Evolutionary conservation across 2,797 vertebrate species (phyloP), one percentile per base, ranked within the genome.

Genomic region (Nyctibius grandis): DNA sequence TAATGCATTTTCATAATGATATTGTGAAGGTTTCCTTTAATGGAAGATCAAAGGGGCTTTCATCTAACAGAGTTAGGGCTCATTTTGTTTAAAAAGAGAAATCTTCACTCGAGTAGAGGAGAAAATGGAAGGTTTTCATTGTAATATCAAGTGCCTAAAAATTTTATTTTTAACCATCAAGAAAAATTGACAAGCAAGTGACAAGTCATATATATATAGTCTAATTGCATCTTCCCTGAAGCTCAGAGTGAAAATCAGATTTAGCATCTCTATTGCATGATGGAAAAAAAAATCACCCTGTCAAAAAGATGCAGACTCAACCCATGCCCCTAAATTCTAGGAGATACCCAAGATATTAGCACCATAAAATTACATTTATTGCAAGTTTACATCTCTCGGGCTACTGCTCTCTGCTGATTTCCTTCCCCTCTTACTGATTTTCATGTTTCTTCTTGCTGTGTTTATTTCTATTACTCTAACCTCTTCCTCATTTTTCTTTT

Each of bases 1-100:
- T 89, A 95, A 92, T 82, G 85, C 68, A 75, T 97, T 94, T 96
- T 96, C 90, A 96, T 91, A 97, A 95, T 93, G 89, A 96, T 88
- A 96, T 96, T 94, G 95, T 94, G 94, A 95, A 97, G 91, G 77
- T 92, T 95, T 94, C 63, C 78, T 97, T 94, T 96, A 94, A 95
- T 97, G 91, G 94, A 95, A 97, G 95, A 97, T 96, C 95, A 97
- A 97, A 97, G 93, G 48, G 85, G 12, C 95, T 96, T 97, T 95
- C 74, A 97, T 93, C 88, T 97, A 96, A 91, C 85, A 64, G 92
- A 96, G 89, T 91, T 95, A 95, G 53, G 38, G 61, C 86, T 96
- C 70, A 38, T 90, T 79, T 94, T 93, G 81, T 94, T 96, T 96
- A 91, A 92, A 96, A 90, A 74, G 80, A 91, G 54, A 95, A 96